Base-by-base conservation (phyloP, 2,113 vertebrate genomes). In the Nannospalax galili region DNA sequence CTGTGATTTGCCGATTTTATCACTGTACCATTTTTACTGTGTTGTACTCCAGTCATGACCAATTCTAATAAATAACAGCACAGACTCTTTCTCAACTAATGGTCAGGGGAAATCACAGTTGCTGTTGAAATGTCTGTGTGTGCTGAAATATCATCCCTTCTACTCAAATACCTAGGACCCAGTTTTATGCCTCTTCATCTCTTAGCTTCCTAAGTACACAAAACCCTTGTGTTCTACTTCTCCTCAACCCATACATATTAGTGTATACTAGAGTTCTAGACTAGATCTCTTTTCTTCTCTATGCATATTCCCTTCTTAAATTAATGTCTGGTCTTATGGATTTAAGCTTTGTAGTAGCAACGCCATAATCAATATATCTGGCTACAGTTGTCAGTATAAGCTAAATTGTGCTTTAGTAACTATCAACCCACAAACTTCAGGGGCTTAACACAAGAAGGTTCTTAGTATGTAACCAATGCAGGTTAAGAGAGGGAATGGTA, bases 1-100 rank as follows among this genome's bases (percentile, higher is more conserved):
- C 37, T 78, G 48, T 94, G n/a, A 78, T 40, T 60, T 88, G 32
- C 85, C 72, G 37, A 19, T 24, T 96, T 77, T 74, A 77, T 45
- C 35, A 24, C 1, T 26, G 32, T 69, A 93, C 40, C 60, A 81
- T 67, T 86, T 90, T 95, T 37, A 80, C 12, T 73, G 17, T 84
- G 17, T 37, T 69, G 1, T 90, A 45, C 40, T 91, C 28, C 1
- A 64, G 17, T 70, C 48, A 58, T 88, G 60, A 90, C 20, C 90
- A 37, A 92, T 10, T 91, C 56, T 32, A 45, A 35, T 35, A 92
- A 89, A 75, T 69, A 52, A 92, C 2, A 88, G 64, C 77, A 48
- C 30, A 67, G 35, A 11, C 65, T 82, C 58, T 92, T 72, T 70
- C 28, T 75, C 15, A 82, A n/a, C 6, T 12, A 58, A 62, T 2